These are phyloP conservation scores for Plebejus melissa DNA, from an alignment of 2,888 invertebrate genomes.

Conservation along the genomic window DNA sequence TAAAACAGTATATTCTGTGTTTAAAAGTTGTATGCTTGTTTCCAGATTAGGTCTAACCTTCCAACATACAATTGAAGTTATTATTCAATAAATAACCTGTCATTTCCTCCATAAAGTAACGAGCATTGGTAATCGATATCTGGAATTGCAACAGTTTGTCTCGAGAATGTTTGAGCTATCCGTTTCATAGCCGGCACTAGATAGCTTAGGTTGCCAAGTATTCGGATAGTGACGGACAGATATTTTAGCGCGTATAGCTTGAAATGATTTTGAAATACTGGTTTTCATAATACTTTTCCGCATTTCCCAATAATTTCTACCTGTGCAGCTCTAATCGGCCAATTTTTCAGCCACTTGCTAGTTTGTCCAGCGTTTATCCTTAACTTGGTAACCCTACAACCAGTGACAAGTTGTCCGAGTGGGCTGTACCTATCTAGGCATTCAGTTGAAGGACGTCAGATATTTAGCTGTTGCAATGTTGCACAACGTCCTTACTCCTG, in stretches of 20 bases:
- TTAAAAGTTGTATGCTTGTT: not conserved
- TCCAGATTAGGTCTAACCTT: not conserved
- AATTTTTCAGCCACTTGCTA: too few species aligned
- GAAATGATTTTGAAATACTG: too few species aligned
- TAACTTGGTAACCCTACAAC: not conserved
- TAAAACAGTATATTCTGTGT: not conserved
- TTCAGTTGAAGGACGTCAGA: constrained; percentile 7
- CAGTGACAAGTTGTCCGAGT: constrained; percentile 24
- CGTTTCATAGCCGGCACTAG: constrained; percentile 36
- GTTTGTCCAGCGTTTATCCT: not conserved
- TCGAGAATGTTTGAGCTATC: constrained; percentile 26
- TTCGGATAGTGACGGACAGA: not conserved
- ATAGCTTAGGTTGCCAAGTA: constrained; percentile 42
- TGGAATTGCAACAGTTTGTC: constrained; percentile 16
- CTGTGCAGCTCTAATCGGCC: too few species aligned
- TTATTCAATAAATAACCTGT: not conserved
- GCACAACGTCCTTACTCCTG: constrained; percentile 6
- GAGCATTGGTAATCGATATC: constrained; percentile 18
- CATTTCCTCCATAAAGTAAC: not conserved
- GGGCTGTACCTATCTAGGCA: not conserved
- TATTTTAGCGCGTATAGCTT: not conserved
- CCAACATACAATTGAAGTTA: not conserved
- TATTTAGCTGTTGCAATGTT: constrained; percentile 11
- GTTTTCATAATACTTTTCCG: too few species aligned
- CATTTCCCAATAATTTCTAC: too few species aligned